A percentile compares a stretch with the other conserved stretches of the same genome.
Evolutionary conservation across 2,797 vertebrate species (phyloP).

Genomic region (Columba guinea): DNA sequence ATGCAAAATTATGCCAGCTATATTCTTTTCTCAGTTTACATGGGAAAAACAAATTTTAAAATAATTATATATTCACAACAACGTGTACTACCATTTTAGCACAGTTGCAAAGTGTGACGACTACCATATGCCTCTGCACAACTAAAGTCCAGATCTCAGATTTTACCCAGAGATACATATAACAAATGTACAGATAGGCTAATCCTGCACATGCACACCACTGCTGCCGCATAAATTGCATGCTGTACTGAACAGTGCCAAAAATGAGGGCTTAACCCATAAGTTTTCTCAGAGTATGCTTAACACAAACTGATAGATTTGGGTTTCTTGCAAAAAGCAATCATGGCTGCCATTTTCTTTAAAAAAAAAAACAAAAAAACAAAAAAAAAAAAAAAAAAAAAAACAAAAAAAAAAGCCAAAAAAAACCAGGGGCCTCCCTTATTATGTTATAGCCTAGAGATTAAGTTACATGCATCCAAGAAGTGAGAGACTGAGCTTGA

Average conservation of each 20-base stretch:
- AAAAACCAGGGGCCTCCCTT: neutral
- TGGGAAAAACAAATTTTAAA: neutral
- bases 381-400: neutral
- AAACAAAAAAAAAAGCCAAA: neutral
- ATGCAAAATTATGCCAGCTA: neutral
- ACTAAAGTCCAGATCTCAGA: neutral
- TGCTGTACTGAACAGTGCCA: neutral
- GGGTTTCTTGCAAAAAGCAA: neutral
- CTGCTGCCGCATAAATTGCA: neutral
- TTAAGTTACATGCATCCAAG: neutral
- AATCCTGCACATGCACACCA: neutral
- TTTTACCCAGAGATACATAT: neutral
- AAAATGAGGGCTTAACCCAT: neutral
- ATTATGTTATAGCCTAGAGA: conserved; percentile 2
- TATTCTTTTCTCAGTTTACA: neutral
- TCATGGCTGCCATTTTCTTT: neutral
- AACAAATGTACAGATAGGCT: neutral
- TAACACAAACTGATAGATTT: conserved; percentile 20
- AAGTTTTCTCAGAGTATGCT: neutral
- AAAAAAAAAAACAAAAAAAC: neutral
- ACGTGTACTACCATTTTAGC: neutral
- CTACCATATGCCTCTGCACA: neutral
- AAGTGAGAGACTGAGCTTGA: conserved; percentile 6
- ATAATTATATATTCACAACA: neutral
- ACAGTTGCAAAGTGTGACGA: neutral